Evolutionary conservation across 2,888 invertebrate genomes (phyloP), one percentile per base, ranked within the genome.

Genomic region (Lomographa bimaculata): DNA sequence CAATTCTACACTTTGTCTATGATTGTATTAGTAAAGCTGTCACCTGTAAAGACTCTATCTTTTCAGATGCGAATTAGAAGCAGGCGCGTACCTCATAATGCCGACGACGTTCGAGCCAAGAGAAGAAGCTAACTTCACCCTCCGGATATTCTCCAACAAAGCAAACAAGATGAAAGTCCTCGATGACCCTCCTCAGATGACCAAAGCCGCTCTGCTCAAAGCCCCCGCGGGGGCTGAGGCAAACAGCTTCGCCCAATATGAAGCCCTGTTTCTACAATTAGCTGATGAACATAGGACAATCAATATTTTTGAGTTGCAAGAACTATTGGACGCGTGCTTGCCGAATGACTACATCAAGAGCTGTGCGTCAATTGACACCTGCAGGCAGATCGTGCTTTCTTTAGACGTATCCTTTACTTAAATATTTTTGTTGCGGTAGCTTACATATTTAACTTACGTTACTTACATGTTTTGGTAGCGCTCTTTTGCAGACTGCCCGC

Each of bases 311-410:
- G 97, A 97, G 72, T 87, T 97, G 2, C 97, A 97, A 75, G 97
- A 97, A 71, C 81, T 97, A 7, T 79, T 97, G 12, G 97, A 97
- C 64, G 96, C 95, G 1, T 97, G 97, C 75, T 89, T 97, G 39
- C 97, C 97, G 0, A 97, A 97, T 71, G 97, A 97, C 84, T 97
- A 97, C 62, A 97, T 97, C 54, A 97, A 97, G 70, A 97, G 97
- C 60, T 97, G 97, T 75, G 97, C 97, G 1, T 96, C 95, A 7
- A 93, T 97, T 59, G 97, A 97, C 76, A 97, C 97, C 1, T 97
- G 97, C 67, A 91, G 97, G 42, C 97, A 97, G 81, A 96, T 97
- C 4, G 94, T 97, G 8, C 90, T 97, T 1, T 93, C 97, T 3
- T 92, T 97, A 86, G 97, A 97, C 86, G 96, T 96, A 94, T 94